Conservation (phyloP, 2,888 invertebrate species). For the Zaprionus lineosus region DNA sequence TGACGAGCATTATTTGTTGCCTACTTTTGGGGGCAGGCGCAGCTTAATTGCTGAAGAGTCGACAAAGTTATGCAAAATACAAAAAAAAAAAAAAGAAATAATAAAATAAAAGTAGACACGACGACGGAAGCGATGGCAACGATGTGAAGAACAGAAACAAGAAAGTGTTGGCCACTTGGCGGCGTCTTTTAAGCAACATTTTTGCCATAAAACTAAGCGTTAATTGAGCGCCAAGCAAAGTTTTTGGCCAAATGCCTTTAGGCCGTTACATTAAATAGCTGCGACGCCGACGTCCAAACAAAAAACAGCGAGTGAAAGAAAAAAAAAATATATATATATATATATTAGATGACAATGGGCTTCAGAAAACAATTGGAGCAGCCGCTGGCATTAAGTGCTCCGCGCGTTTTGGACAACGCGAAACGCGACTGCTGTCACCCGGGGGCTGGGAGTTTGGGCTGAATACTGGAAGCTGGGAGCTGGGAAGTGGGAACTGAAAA, state of each 20-base stretch:
- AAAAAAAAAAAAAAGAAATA: background rate
- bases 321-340: slow-evolving; percentile 42
- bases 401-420: no score
- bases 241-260: slow-evolving; percentile 40
- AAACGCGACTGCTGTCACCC: no score
- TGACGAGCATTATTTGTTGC: slow-evolving; percentile 45
- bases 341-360: slow-evolving; percentile 58
- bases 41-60: slow-evolving; percentile 56
- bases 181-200: slow-evolving; percentile 54
- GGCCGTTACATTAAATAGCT: slow-evolving; percentile 61
- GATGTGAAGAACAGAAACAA: no score
- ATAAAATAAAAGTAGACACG: background rate
- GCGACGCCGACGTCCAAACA: slow-evolving; percentile 13
- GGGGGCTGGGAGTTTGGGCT: no score
- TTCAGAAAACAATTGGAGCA: slow-evolving; percentile 56
- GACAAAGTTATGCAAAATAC: slow-evolving; percentile 10
- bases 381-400: slow-evolving; percentile 49
- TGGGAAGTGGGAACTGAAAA: background rate
- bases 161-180: slow-evolving; percentile 55
- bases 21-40: slow-evolving; percentile 13
- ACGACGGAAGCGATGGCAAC: no score
- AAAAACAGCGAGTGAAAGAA: background rate
- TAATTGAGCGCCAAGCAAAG: slow-evolving; percentile 67
- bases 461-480: no score
- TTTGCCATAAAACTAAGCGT: slow-evolving; percentile 69